Percentiles rank a stretch among this genome's conserved stretches.
These are phyloP conservation scores for Lithophane ornitopus DNA, from an alignment of 2,888 invertebrate species.

Conservation along the genomic window DNA sequence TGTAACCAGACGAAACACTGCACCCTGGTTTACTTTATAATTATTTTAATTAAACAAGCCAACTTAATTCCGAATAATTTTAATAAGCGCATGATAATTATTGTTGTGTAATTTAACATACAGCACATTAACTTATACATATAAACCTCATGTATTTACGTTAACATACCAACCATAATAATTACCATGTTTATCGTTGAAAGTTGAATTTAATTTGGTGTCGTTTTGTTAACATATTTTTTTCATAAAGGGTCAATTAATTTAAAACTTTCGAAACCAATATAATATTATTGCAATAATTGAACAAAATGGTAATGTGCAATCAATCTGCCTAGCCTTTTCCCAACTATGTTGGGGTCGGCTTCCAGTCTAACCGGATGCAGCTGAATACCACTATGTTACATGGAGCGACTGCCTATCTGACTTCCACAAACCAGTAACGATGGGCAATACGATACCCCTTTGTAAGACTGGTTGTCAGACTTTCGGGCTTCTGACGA, in stretches of 20 bases:
- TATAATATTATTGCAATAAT: not conserved
- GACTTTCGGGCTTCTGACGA: no score
- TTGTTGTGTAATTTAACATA: not conserved
- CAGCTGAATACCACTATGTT: no score
- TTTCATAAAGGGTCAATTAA: not conserved
- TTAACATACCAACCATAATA: not conserved
- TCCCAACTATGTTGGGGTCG: no score
- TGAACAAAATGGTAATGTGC: not conserved
- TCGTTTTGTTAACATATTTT: not conserved
- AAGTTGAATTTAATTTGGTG: not conserved
- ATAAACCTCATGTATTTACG: not conserved
- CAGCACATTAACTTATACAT: not conserved
- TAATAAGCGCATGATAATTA: not conserved
- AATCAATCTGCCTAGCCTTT: no score
- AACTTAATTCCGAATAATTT: not conserved
- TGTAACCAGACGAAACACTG: not conserved
- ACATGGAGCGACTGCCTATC: no score
- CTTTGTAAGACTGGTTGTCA: no score
- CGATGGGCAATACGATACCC: no score
- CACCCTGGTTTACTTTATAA: not conserved
- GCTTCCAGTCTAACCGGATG: no score
- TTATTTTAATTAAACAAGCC: slow-evolving; percentile 1
- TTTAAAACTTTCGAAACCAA: not conserved
- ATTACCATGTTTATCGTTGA: not conserved
- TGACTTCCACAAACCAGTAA: no score